A percentile compares a stretch with the other conserved stretches of the same genome.
Conservation (phyloP, 2,797 vertebrate species). For the Propithecus deckenii region DNA sequence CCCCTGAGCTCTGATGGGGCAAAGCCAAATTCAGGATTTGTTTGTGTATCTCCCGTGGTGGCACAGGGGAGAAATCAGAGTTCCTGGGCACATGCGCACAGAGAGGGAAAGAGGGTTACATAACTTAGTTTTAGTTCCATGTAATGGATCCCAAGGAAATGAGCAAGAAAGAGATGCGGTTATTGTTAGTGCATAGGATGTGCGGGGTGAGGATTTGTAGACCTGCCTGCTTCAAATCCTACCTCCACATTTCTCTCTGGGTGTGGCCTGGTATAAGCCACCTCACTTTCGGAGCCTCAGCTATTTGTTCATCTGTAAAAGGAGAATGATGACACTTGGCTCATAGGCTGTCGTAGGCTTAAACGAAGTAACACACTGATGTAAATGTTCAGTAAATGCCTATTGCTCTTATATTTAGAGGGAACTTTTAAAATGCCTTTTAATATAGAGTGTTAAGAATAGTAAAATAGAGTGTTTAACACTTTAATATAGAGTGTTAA, state of each 20-base stretch:
- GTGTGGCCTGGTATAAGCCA: background rate
- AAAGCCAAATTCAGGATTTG: background rate
- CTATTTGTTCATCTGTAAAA: background rate
- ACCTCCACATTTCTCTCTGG: background rate
- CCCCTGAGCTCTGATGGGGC: background rate
- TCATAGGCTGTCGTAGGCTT: background rate
- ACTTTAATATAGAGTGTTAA: background rate
- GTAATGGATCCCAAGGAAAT: background rate
- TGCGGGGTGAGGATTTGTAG: background rate
- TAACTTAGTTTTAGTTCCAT: background rate
- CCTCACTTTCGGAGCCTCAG: background rate
- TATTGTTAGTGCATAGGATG: background rate
- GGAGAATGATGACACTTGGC: background rate
- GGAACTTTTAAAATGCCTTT: background rate
- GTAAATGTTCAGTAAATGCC: background rate
- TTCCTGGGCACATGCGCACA: background rate
- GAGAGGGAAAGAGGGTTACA: background rate
- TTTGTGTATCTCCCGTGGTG: accelerated
- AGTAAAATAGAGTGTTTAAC: background rate
- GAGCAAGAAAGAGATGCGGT: background rate
- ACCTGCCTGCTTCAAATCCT: background rate
- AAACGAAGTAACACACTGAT: background rate
- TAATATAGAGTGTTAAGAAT: background rate
- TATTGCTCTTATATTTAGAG: background rate
- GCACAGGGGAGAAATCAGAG: background rate